Evolutionary conservation across 92 coral and sea anemone species (phyloP).

Genomic region (Zoanthus solanderi): DNA sequence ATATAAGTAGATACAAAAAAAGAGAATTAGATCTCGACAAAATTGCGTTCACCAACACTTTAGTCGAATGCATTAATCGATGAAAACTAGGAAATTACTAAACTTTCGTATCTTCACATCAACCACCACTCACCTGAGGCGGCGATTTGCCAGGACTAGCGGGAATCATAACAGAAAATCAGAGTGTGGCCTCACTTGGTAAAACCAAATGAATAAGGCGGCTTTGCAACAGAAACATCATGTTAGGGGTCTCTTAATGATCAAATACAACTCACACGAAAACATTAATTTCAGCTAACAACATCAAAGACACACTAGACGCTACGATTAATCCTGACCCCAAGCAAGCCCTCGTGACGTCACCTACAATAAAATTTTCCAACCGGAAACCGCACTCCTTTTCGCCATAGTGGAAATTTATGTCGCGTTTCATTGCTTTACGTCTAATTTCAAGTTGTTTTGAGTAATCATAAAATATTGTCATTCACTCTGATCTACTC

Average conservation of each 20-base stretch:
- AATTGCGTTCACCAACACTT: not conserved
- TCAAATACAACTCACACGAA: not conserved
- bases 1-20: not conserved
- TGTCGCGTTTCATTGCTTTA: not conserved
- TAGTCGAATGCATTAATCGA: not conserved
- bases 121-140: slow-evolving; percentile 55
- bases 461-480: not conserved
- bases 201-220: slow-evolving; percentile 15
- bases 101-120: slow-evolving; percentile 6
- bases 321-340: not conserved
- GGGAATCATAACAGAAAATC: slow-evolving; percentile 43
- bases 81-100: slow-evolving; percentile 9
- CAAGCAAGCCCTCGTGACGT: slow-evolving; percentile 30
- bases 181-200: slow-evolving; percentile 8
- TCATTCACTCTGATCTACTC: not conserved
- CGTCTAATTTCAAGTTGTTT: not conserved
- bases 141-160: slow-evolving; percentile 55
- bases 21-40: not conserved
- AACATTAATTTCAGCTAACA: slow-evolving; percentile 22
- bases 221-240: not conserved
- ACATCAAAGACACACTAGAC: slow-evolving; percentile 23
- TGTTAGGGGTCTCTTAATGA: not conserved
- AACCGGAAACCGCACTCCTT: slow-evolving; percentile 6
- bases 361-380: not conserved
- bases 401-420: not conserved